These are phyloP conservation scores for Neoarius graeffei DNA, from an alignment of 2,113 vertebrate genomes.

Conservation along the genomic window DNA sequence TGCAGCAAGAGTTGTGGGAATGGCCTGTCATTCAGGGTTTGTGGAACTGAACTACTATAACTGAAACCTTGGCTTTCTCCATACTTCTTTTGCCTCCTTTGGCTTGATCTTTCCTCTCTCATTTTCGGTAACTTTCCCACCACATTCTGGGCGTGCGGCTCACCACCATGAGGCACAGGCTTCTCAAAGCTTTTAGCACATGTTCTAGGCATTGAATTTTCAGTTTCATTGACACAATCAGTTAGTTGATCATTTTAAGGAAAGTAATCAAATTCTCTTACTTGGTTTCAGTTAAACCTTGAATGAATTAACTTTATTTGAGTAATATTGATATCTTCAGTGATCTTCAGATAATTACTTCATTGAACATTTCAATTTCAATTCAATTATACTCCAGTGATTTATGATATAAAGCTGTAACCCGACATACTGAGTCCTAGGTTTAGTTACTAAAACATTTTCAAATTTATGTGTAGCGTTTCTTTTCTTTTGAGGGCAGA, in stretches of 20 bases:
- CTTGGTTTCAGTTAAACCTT: neutral
- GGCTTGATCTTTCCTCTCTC: conserved; percentile 9
- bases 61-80: conserved; percentile 32
- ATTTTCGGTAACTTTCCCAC: conserved; percentile 35
- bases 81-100: neutral
- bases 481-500: neutral
- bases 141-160: conserved; percentile 18
- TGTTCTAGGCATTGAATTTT: conserved; percentile 8
- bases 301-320: neutral
- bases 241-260: neutral
- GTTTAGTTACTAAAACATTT: neutral
- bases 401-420: neutral
- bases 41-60: conserved; percentile 19
- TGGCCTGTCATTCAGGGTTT: conserved; percentile 17
- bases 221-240: neutral
- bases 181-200: conserved; percentile 20
- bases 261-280: neutral
- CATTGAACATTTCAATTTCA: neutral
- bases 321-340: neutral
- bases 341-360: neutral
- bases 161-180: neutral
- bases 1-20: conserved; percentile 35
- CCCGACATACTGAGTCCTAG: neutral
- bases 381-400: neutral
- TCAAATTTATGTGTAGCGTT: neutral